Evolutionary conservation across 1,140 invertebrate genomes (phyloP).

Genomic region (Hypsibius dujardini): DNA sequence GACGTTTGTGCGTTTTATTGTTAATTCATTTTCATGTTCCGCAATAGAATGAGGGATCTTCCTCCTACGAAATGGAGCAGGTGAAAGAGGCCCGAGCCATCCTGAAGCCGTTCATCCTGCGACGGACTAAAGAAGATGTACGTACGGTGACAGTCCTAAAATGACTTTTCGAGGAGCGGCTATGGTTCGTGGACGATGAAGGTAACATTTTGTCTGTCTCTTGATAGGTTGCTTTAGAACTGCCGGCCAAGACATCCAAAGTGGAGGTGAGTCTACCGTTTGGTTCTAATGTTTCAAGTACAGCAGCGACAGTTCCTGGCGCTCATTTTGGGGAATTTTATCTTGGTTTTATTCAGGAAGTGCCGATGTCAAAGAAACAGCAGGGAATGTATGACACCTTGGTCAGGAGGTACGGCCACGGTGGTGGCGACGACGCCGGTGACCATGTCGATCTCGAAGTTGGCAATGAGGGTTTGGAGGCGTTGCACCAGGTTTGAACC

Average conservation of each 20-base stretch:
- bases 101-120: slow-evolving; percentile 82
- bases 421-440: slow-evolving; percentile 25
- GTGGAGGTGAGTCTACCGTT: slow-evolving; percentile 32
- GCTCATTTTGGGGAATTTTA: too few species aligned
- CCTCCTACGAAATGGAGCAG: slow-evolving; percentile 52
- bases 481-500: not conserved
- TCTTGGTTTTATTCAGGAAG: slow-evolving; percentile 25
- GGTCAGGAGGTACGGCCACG: slow-evolving; percentile 30
- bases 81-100: slow-evolving; percentile 79
- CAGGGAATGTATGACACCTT: slow-evolving; percentile 52
- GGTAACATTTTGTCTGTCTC: too few species aligned
- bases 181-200: too few species aligned
- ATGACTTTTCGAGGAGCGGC: too few species aligned
- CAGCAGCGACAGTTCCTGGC: too few species aligned
- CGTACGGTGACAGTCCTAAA: too few species aligned
- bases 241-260: slow-evolving; percentile 55
- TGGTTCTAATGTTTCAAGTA: too few species aligned
- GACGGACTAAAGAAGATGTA: slow-evolving; percentile 57
- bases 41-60: slow-evolving; percentile 32
- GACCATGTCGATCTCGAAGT: slow-evolving; percentile 40
- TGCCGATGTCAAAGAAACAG: slow-evolving; percentile 51
- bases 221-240: slow-evolving; percentile 43
- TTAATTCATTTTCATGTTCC: too few species aligned
- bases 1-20: slow-evolving; percentile 15
- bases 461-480: not conserved